These are phyloP conservation scores for Mesoligia furuncula DNA, from an alignment of 2,888 invertebrate species.

Conservation along the genomic window DNA sequence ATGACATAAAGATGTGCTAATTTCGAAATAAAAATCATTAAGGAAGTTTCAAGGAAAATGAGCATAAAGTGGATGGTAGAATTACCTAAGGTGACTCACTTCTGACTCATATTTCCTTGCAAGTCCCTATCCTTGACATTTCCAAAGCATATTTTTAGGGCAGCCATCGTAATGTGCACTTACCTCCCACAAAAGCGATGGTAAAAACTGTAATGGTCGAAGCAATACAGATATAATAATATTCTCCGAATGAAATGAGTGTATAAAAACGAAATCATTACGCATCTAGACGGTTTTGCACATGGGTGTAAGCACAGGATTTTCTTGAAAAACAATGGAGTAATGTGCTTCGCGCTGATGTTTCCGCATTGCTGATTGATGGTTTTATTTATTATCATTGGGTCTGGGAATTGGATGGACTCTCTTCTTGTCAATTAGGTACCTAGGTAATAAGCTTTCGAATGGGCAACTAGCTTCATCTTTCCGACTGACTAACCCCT, in stretches of 20 bases:
- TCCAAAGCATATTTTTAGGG: constrained; percentile 57
- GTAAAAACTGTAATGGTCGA: constrained; percentile 49
- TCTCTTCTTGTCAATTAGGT: neutral
- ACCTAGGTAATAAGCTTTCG: neutral
- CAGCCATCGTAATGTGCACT: constrained; percentile 44
- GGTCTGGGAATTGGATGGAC: neutral
- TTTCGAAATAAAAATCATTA: constrained; percentile 37
- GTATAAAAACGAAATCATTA: constrained; percentile 51
- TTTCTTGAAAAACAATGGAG: constrained; percentile 20
- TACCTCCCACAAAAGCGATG: constrained; percentile 50
- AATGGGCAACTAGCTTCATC: neutral
- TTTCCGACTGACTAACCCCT: neutral
- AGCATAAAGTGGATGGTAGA: constrained; percentile 38
- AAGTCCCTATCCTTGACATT: constrained; percentile 62
- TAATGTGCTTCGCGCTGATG: neutral
- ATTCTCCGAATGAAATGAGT: constrained; percentile 54
- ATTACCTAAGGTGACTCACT: constrained; percentile 47
- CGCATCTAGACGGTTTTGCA: constrained; percentile 39
- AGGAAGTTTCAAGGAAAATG: constrained; percentile 57
- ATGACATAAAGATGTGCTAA: constrained; percentile 20
- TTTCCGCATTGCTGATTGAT: constrained; percentile 16
- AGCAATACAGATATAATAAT: constrained; percentile 33
- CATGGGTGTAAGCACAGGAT: constrained; percentile 17
- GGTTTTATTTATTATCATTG: neutral
- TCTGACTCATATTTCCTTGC: constrained; percentile 60